Base-by-base conservation (phyloP, 2,797 vertebrate genomes). In the Otolemur crassicaudatus region DNA sequence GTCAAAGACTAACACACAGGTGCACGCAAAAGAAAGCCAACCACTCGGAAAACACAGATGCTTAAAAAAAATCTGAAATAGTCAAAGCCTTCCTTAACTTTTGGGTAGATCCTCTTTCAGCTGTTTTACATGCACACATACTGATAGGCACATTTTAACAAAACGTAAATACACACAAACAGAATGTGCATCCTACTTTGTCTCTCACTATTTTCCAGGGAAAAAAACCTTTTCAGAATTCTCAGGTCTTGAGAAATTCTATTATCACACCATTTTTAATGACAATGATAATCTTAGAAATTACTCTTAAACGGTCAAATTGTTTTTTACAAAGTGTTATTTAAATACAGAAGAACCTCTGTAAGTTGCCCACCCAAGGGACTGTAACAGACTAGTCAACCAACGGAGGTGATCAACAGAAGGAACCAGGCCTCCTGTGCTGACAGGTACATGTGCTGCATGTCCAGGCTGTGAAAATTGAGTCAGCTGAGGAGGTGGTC, bases 241-340 rank as follows among this genome's bases (percentile, higher is more conserved):
- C 49, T 43, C 25, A 37, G 34, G 34, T 70, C 60, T 69, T 43
- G 29, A 69, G 27, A 82, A 96, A 83, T 76, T 76, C 53, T 72
- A 5, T 90, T 82, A 96, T 58, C 43, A 63, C 4, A 90, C 25
- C 22, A 70, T 34, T 90, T 90, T 87, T 49, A 90, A 58, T 34
- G 58, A 87, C 14, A 80, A 43, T 63, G 31, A 67, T n/a, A 81
- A 63, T 29, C 53, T 58, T 27, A 37, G 56, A 12, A 53, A 31
- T 67, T 90, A 83, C 29, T 77, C 34, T 86, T 76, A 56, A 91
- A 69, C 7, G 19, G 80, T 46, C 19, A 60, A n/a, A 56, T 22
- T 70, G 37, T 20, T 61, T 76, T 63, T 49, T 72, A 46, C 27
- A 91, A 69, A 84, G 20, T 43, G 2, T 40, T 69, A 85, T 8